A percentile compares a stretch with the other conserved stretches of the same genome.
Conservation (phyloP, 2,888 invertebrate species). For the Callyntrura guangdongensis region DNA sequence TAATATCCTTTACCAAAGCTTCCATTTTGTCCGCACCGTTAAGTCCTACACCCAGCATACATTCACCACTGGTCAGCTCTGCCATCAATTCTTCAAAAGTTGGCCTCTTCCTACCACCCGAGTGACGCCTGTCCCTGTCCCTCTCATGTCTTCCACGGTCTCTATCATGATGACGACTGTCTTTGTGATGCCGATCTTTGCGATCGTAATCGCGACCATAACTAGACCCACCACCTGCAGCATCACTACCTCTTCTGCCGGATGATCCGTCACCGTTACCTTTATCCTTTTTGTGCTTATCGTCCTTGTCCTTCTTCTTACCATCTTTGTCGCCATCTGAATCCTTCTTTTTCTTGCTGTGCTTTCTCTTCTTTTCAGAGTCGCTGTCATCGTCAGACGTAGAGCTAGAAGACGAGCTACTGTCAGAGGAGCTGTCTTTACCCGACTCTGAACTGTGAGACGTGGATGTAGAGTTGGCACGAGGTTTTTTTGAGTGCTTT, state of each 20-base stretch:
- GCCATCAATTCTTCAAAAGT: conserved; percentile 64
- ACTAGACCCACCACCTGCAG: conserved; percentile 62
- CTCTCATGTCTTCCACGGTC: conserved; percentile 65
- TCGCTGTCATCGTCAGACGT: conserved; percentile 72
- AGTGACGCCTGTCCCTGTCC: conserved; percentile 57
- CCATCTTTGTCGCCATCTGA: conserved; percentile 68
- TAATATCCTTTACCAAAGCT: not conserved
- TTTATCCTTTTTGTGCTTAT: conserved; percentile 70
- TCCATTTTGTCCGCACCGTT: conserved; percentile 42
- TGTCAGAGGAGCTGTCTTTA: conserved; percentile 56
- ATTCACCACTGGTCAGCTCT: conserved; percentile 51
- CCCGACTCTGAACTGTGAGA: conserved; percentile 72
- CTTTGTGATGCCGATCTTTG: conserved; percentile 57
- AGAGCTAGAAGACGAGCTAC: conserved; percentile 62
- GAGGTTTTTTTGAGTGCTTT: conserved; percentile 74
- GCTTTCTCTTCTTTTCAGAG: conserved; percentile 69
- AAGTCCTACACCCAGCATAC: conserved; percentile 22
- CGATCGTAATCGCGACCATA: conserved; percentile 65
- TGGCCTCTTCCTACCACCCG: conserved; percentile 69
- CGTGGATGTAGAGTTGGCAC: conserved; percentile 64
- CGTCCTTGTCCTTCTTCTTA: conserved; percentile 72
- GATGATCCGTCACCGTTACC: conserved; percentile 65
- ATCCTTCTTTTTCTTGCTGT: conserved; percentile 73
- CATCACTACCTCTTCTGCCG: conserved; percentile 64
- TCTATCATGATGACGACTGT: conserved; percentile 59